Conservation (phyloP, 2,888 invertebrate species). For the Hypena proboscidalis region DNA sequence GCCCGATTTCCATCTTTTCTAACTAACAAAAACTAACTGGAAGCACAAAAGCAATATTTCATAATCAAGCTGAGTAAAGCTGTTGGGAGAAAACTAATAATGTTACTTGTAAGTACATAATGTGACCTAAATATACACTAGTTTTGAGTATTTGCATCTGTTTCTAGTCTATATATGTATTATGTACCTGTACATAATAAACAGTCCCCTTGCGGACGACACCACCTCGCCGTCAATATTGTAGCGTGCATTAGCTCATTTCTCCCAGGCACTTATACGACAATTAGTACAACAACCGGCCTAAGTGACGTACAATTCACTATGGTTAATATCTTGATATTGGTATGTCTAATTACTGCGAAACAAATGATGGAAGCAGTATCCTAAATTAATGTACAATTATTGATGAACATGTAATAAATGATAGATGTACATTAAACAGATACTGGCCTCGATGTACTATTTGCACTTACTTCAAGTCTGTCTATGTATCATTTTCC, state of each 20-base stretch:
- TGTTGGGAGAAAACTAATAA: too few species aligned
- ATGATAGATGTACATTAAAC: too few species aligned
- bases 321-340: conserved; percentile 7
- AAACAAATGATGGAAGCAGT: too few species aligned
- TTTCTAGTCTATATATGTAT: background rate
- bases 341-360: background rate
- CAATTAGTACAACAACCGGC: conserved; percentile 58
- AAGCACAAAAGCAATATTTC: too few species aligned
- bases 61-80: too few species aligned
- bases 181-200: conserved; percentile 18
- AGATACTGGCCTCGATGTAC: too few species aligned
- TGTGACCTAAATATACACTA: too few species aligned
- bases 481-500: background rate
- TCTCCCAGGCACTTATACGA: conserved; percentile 60
- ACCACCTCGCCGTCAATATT: conserved; percentile 57
- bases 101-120: too few species aligned
- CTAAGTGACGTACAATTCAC: conserved; percentile 36
- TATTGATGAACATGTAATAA: too few species aligned
- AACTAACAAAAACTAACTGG: too few species aligned
- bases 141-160: background rate
- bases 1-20: too few species aligned
- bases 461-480: background rate
- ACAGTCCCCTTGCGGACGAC: conserved; percentile 38
- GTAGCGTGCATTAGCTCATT: conserved; percentile 64
- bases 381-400: too few species aligned